A percentile compares a stretch with the other conserved stretches of the same genome.
Conservation (phyloP, 2,888 invertebrate genomes). For the Drosophila phalerata region DNA sequence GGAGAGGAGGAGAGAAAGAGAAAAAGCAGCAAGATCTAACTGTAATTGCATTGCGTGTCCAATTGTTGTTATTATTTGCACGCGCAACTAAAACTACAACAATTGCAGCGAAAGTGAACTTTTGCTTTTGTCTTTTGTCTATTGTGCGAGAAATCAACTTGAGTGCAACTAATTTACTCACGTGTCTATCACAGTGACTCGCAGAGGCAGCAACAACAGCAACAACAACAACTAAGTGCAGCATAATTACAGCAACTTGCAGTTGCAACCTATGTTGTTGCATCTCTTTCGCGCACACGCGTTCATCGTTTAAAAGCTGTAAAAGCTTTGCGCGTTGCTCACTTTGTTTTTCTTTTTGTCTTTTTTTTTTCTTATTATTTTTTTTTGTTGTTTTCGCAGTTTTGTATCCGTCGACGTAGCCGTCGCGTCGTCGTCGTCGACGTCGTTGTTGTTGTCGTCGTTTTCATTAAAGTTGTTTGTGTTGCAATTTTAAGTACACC, state of each 20-base stretch:
- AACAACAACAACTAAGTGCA: constrained; percentile 32
- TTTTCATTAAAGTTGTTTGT: constrained; percentile 78
- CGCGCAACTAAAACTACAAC: constrained; percentile 34
- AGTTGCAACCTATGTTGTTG: constrained; percentile 27
- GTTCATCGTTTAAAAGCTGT: constrained; percentile 42
- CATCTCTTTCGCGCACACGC: constrained; percentile 42
- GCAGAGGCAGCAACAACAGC: constrained; percentile 17
- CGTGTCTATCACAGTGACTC: constrained; percentile 63
- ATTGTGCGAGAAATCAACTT: constrained; percentile 44
- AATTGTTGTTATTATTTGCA: constrained; percentile 64
- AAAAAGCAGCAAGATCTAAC: constrained; percentile 58
- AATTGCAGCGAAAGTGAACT: constrained; percentile 75
- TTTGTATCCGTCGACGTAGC: constrained; percentile 36
- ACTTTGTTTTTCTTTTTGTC: constrained; percentile 43
- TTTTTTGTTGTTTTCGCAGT: constrained; percentile 46
- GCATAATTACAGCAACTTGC: constrained; percentile 57
- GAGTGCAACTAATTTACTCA: constrained; percentile 68
- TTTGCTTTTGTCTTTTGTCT: constrained; percentile 67
- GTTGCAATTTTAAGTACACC: constrained; percentile 76
- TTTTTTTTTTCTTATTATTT: constrained; percentile 20
- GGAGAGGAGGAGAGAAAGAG: constrained; percentile 6
- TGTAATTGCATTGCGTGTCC: constrained; percentile 76
- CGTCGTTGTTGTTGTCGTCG: constrained; percentile 37
- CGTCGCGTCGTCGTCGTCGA: constrained; percentile 12
- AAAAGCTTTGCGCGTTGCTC: constrained; percentile 58